Percentiles rank a stretch among this genome's conserved stretches.
Conservation (phyloP, 2,888 invertebrate species). For the Coecobrya sp. region DNA sequence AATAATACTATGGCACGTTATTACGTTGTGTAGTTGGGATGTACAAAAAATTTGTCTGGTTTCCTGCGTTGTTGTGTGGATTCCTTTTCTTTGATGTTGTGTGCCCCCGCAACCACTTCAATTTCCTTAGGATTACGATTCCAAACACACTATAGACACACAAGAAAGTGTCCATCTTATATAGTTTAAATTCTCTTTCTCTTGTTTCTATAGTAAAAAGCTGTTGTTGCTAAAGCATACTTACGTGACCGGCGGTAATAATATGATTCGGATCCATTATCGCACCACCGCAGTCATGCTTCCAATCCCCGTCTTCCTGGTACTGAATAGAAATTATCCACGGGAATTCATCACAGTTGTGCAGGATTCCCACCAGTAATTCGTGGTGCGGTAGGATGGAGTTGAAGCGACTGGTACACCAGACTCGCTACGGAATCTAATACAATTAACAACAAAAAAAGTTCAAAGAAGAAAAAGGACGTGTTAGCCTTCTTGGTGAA, state of each 20-base stretch:
- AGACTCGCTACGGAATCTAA: conserved; percentile 5
- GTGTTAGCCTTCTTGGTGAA: background rate
- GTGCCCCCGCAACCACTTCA: conserved; percentile 62
- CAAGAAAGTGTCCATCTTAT: too few relatives aligned
- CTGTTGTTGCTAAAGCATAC: background rate
- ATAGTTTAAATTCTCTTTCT: too few relatives aligned
- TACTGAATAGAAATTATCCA: conserved; percentile 74
- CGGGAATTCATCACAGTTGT: conserved; percentile 70
- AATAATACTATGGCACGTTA: background rate
- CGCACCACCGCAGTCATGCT: conserved; percentile 77
- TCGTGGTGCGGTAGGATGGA: conserved; percentile 25
- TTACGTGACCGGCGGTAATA: conserved; percentile 77
- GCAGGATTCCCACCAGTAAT: conserved; percentile 62
- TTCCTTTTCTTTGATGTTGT: conserved; percentile 62
- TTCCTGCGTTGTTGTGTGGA: conserved; percentile 44
- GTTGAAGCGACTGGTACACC: background rate
- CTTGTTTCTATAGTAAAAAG: too few relatives aligned
- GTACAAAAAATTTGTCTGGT: conserved; percentile 49
- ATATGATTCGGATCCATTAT: conserved; percentile 59
- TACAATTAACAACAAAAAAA: conserved; percentile 2
- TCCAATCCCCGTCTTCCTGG: background rate
- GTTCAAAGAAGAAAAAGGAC: conserved; percentile 29
- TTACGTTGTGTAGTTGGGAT: conserved; percentile 74
- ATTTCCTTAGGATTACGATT: conserved; percentile 23
- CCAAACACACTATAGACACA: conserved; percentile 67